phyloP scores from a whole-genome alignment of 2,113 vertebrate species.

The Azemiops feae region DNA sequence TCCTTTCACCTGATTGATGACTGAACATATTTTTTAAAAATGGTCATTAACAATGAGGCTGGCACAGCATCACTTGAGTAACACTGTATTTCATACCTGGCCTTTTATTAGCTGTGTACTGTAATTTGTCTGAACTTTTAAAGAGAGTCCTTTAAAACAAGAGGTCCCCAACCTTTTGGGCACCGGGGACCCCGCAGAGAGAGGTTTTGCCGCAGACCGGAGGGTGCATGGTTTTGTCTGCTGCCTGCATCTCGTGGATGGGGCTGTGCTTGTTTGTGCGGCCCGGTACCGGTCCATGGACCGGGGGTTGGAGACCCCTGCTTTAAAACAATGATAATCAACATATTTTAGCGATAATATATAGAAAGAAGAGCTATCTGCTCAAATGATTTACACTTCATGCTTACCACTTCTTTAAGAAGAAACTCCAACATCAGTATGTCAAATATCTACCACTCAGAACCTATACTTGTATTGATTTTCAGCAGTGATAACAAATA shows the following conservation, averaged over 20 bases:
- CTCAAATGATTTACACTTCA: not conserved
- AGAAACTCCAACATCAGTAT: not conserved
- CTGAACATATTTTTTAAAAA: conserved; percentile 65
- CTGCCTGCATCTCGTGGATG: too few relatives aligned
- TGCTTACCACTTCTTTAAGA: not conserved
- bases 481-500: conserved; percentile 23
- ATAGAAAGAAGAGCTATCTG: conserved; percentile 35
- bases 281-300: too few relatives aligned
- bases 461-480: not conserved
- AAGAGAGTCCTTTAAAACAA: conserved; percentile 53
- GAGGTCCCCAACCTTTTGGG: too few relatives aligned
- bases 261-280: too few relatives aligned
- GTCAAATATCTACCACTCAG: not conserved
- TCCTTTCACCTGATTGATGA: conserved; percentile 69
- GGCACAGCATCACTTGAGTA: conserved; percentile 51
- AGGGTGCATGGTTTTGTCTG: too few relatives aligned
- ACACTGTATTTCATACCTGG: conserved; percentile 50
- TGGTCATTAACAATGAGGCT: conserved; percentile 60
- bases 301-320: too few relatives aligned
- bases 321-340: conserved; percentile 60
- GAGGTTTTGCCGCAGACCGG: too few relatives aligned
- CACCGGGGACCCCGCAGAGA: too few relatives aligned
- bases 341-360: conserved; percentile 45
- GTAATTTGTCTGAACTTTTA: conserved; percentile 62
- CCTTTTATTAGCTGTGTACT: conserved; percentile 45